Percentiles rank a stretch among this genome's conserved stretches.
Conservation (phyloP, 2,113 vertebrate genomes). For the Salvelinus fontinalis region DNA sequence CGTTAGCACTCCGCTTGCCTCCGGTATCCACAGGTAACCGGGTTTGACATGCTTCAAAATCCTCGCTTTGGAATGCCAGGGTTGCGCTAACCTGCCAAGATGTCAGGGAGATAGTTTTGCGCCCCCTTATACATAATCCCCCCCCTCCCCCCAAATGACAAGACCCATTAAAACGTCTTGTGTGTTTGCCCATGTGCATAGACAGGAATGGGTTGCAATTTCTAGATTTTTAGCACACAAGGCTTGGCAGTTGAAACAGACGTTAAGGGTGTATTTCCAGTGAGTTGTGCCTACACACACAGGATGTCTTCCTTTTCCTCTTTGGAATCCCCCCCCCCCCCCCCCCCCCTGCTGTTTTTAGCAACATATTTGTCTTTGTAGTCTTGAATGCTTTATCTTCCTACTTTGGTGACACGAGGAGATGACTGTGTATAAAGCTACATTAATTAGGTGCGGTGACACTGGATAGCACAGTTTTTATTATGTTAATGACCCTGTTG, state of each 20-base stretch:
- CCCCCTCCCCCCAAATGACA: neutral
- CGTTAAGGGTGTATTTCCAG: slow-evolving; percentile 3
- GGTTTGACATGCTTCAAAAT: slow-evolving; percentile 6
- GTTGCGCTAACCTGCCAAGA: neutral
- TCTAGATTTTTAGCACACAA: slow-evolving; percentile 23
- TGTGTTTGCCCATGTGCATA: neutral
- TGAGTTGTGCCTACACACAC: neutral
- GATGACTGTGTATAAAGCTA: too few species aligned
- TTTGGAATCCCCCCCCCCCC: too few species aligned
- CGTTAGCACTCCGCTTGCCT: neutral
- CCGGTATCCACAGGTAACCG: slow-evolving; percentile 7
- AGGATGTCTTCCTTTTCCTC: too few species aligned
- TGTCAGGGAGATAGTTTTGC: neutral
- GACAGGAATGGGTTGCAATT: neutral
- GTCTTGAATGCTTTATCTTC: too few species aligned
- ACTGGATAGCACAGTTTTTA: too few species aligned
- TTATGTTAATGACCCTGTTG: too few species aligned
- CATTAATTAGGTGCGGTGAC: too few species aligned
- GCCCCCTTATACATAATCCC: neutral
- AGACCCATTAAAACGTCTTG: too few species aligned
- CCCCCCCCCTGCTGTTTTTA: too few species aligned
- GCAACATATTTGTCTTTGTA: too few species aligned
- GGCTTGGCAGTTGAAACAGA: slow-evolving; percentile 42
- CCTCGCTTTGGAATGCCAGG: neutral
- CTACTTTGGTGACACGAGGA: too few species aligned